Base-by-base conservation (phyloP, 92 coral and sea anemone genomes). In the Zoanthus sansibaricus region DNA sequence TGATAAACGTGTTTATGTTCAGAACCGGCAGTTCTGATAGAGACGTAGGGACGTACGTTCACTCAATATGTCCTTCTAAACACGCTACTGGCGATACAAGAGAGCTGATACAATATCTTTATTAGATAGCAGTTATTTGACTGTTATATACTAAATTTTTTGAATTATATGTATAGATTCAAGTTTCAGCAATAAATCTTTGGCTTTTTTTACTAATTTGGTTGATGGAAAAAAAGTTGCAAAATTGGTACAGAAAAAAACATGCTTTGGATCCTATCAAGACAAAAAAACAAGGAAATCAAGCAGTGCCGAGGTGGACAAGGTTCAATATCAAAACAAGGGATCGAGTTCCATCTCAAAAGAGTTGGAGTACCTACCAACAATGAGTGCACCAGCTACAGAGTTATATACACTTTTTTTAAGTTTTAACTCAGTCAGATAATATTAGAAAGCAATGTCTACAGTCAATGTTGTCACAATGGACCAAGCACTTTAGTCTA, bases 401-500 rank as follows among this genome's bases (percentile, higher is more conserved):
- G 90, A 78, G 33, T 64, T 90, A 69, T 46, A 54, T 16, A 86
- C 92, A n/a, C 90, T 86, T 15, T 77, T 25, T 66, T 33, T 86
- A 89, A 70, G 47, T 90, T 47, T 67, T 86, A 5, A 51, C 45
- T 67, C 87, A 90, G 88, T 89, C 74, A 13, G 89, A 86, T 46
- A 85, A 77, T 16, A 86, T 86, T 44, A 59, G 92, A 16, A 89
- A 77, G 78, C 86, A 56, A 76, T 31, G 83, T 76, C 58, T 70
- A 31, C 49, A 58, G 14, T 37, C 71, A 46, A 48, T 82, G 75
- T 82, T 17, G 86, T 82, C 49, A 90, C 89, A 84, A 37, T 89
- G 88, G 88, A 89, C 47, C 88, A 83, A 47, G 92, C 92, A n/a
- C 78, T 89, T 15, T 89, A 84, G 77, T 86, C 89, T 5, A 89